Percentiles rank a stretch among this genome's conserved stretches.
Conservation (phyloP, 1,140 invertebrate genomes). For the Philotrypesis tridentata region DNA sequence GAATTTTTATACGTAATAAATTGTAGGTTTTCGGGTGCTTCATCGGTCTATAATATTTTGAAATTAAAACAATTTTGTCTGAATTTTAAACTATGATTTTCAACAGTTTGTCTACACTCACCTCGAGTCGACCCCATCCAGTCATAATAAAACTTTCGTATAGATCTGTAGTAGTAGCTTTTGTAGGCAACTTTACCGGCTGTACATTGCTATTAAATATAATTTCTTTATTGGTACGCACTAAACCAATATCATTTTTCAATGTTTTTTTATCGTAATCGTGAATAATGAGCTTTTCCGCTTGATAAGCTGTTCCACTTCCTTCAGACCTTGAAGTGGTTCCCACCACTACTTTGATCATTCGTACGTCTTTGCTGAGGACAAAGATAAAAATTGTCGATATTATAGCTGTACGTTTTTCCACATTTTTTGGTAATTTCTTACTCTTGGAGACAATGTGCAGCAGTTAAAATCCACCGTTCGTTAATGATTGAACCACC, state of each 20-base stretch:
- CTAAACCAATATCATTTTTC: neutral
- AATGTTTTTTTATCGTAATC: neutral
- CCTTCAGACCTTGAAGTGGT: too few species aligned
- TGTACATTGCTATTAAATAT: neutral
- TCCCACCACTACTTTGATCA: too few species aligned
- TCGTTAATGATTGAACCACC: too few species aligned
- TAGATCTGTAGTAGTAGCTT: neutral
- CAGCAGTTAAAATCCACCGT: too few species aligned
- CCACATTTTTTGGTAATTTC: too few species aligned
- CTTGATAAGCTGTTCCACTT: neutral
- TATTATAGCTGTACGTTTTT: too few species aligned
- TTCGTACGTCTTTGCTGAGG: too few species aligned
- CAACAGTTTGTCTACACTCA: neutral
- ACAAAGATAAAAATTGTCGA: too few species aligned
- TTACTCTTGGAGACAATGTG: too few species aligned
- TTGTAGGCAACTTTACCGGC: neutral
- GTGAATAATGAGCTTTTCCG: neutral
- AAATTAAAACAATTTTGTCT: neutral
- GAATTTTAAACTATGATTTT: neutral
- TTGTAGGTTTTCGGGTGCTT: neutral
- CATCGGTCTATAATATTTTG: neutral
- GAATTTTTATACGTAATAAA: neutral
- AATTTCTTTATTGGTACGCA: neutral
- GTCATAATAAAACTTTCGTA: neutral
- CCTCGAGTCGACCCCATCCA: neutral